A percentile compares a stretch with the other conserved stretches of the same genome.
phyloP scores from a whole-genome alignment of 2,113 vertebrate species.

The Colius striatus region DNA sequence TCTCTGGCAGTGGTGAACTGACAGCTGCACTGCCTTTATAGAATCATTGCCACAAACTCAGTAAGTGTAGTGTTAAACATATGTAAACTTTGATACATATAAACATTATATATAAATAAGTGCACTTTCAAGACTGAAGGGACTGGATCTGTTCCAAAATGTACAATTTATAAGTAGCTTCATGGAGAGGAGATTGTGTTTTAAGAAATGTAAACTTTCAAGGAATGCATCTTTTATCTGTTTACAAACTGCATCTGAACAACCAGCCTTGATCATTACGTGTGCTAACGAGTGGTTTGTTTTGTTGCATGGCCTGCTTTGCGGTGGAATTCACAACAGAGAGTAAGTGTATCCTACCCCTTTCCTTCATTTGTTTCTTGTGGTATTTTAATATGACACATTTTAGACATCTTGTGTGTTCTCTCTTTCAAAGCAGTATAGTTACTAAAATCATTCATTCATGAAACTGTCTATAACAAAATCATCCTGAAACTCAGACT shows the following conservation, averaged over 20 bases:
- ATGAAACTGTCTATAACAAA: slow-evolving; percentile 20
- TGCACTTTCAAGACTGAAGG: background rate
- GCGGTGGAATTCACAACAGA: slow-evolving; percentile 96
- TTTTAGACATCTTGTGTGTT: background rate
- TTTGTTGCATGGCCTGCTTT: slow-evolving; percentile 94
- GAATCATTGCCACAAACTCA: background rate
- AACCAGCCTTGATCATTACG: slow-evolving; percentile 57
- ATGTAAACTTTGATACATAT: background rate
- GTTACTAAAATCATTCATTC: slow-evolving; percentile 38
- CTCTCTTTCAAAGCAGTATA: background rate
- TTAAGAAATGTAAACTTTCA: background rate
- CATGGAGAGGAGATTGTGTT: background rate
- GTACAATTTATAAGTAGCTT: background rate
- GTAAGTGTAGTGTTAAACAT: background rate
- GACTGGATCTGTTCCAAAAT: background rate
- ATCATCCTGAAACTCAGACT: background rate
- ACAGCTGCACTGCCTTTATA: background rate
- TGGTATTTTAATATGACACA: slow-evolving; percentile 40
- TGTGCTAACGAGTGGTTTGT: slow-evolving; percentile 82
- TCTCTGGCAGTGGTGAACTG: background rate
- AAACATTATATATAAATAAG: background rate
- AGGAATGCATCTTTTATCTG: slow-evolving; percentile 34
- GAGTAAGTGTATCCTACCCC: slow-evolving; percentile 89
- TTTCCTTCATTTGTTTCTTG: slow-evolving; percentile 38
- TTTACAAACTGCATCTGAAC: slow-evolving; percentile 70